Base-by-base conservation (phyloP, 1,140 invertebrate genomes). In the Drosophila kepulauana region DNA sequence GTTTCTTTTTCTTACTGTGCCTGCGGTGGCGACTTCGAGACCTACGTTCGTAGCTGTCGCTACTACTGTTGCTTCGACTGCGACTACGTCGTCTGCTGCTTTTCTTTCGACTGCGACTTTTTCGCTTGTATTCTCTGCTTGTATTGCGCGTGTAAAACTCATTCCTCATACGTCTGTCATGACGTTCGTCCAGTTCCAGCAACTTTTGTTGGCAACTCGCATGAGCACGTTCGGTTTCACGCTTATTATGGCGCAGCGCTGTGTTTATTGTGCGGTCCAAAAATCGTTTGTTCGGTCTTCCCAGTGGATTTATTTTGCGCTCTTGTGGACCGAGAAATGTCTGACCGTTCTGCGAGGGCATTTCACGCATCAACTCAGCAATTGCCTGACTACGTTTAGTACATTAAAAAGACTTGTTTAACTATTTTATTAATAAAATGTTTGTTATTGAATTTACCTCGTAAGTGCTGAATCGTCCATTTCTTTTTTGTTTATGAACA, bases 261-360 rank as follows among this genome's bases (percentile, higher is more conserved):
- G 59, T 79, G 7, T 73, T 78, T 11, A 91, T 75, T 1, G 89
- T 91, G 2, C 89, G 68, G 1, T 78, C 85, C 0, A 91, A 38
- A 48, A 91, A 91, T 13, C 66, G 67, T 65, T 91, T 91, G 49
- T 91, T 91, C 28, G 85, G 49, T 54, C 81, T 91, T 5, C 79
- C 85, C n/a, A 91, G 45, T 0, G 89, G 89, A 81, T 91, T 91
- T 11, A 90, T 85, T 75, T 91, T 91, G 6, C 89, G 74, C 13
- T 91, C 89, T 11, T 78, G 80, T 8, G 52, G 54, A n/a, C 35
- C 11, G 3, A 7, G n/a, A 3, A 1, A 35, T 1, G 43, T 10
- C 10, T 28, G 38, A 5, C 28, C 2, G 25, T 33, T 58, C 15
- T 38, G 59, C 1, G 11, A 35, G n/a, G 79, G 59, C 4, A 84